A percentile compares a stretch with the other conserved stretches of the same genome.
phyloP scores from a whole-genome alignment of 2,797 vertebrate genomes.

The Sphenodon punctatus region DNA sequence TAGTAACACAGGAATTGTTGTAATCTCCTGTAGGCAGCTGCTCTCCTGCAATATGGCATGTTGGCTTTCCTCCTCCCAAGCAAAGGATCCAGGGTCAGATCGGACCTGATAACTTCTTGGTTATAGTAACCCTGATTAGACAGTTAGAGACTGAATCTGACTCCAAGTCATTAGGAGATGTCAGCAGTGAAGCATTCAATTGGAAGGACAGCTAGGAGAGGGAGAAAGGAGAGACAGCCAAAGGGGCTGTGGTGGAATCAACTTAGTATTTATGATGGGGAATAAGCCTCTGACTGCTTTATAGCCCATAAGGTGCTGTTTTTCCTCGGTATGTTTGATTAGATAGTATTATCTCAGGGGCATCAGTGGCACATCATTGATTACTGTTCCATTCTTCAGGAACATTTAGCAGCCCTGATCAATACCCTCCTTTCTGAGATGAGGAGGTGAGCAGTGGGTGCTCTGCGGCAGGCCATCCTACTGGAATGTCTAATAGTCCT shows the following conservation, averaged over 20 bases:
- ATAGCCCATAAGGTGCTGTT: slow-evolving; percentile 42
- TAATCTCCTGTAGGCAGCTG: not conserved
- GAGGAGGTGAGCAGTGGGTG: not conserved
- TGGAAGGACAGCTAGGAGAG: slow-evolving; percentile 50
- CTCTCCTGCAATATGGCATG: not conserved
- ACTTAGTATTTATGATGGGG: slow-evolving; percentile 50
- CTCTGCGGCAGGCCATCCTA: not conserved
- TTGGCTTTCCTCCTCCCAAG: not conserved
- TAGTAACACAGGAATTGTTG: no score
- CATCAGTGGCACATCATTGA: slow-evolving; percentile 10
- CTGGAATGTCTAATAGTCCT: not conserved
- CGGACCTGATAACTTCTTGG: slow-evolving; percentile 28
- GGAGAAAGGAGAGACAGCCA: slow-evolving; percentile 37
- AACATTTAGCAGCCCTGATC: slow-evolving; percentile 5
- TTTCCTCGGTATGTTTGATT: slow-evolving; percentile 59
- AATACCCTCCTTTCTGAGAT: not conserved
- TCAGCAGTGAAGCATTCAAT: slow-evolving; percentile 51
- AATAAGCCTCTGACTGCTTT: slow-evolving; percentile 49
- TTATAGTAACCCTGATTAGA: slow-evolving; percentile 57
- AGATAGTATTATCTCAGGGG: slow-evolving; percentile 59
- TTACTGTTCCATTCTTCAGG: slow-evolving; percentile 21
- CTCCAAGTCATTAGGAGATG: slow-evolving; percentile 62
- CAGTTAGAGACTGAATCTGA: slow-evolving; percentile 1
- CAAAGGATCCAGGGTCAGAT: slow-evolving; percentile 36
- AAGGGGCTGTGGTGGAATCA: slow-evolving; percentile 32